Evolutionary conservation across 2,113 vertebrate genomes (phyloP).

Genomic region (Otus sunia): DNA sequence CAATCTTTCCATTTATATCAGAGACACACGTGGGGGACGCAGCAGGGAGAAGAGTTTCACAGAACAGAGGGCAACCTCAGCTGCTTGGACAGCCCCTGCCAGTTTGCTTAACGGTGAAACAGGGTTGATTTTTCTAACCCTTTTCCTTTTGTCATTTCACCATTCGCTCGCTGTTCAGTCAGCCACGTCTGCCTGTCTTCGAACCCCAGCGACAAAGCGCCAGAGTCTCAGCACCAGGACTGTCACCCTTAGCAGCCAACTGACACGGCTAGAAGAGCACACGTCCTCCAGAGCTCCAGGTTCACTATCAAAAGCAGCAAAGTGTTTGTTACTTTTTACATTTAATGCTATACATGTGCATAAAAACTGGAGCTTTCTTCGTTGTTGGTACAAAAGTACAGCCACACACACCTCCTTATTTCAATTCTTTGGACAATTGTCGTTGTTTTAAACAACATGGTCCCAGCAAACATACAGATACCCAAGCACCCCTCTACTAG

Average conservation of each 20-base stretch:
- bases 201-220: neutral
- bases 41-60: neutral
- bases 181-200: fast-evolving
- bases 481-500: fast-evolving
- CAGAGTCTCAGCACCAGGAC: neutral
- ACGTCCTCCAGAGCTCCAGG: neutral
- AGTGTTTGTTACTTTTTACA: neutral
- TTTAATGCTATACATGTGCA: fast-evolving
- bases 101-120: fast-evolving
- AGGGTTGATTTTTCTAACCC: neutral
- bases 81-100: neutral
- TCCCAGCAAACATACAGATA: neutral
- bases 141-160: neutral
- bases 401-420: neutral
- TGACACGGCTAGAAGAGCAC: fast-evolving
- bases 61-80: neutral
- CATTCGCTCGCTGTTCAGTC: neutral
- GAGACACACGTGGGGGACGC: fast-evolving
- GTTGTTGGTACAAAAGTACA: neutral
- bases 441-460: neutral
- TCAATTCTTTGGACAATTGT: neutral
- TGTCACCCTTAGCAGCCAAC: neutral
- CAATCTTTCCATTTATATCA: neutral
- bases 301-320: fast-evolving
- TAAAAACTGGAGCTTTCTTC: neutral